Evolutionary conservation across 23 tunicate genomes (phyloP), one percentile per base, ranked within the genome.

Genomic region (Diplosoma virens): DNA sequence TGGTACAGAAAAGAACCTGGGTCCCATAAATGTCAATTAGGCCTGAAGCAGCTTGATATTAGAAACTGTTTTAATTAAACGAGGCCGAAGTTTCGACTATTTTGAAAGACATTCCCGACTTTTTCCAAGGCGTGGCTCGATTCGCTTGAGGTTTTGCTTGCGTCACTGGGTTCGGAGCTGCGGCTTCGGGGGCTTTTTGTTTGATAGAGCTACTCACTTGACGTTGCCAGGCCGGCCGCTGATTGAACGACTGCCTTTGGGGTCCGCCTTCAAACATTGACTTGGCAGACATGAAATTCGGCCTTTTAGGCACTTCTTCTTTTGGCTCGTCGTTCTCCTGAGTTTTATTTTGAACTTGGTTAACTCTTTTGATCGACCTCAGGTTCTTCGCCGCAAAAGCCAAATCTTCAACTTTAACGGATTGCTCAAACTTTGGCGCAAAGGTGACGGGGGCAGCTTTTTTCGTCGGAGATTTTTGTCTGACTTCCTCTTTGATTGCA

Each of bases 1-100:
- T n/a, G n/a, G n/a, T n/a, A n/a, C n/a, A n/a, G n/a, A n/a, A n/a
- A n/a, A n/a, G n/a, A n/a, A n/a, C n/a, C n/a, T n/a, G n/a, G n/a
- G n/a, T n/a, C n/a, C n/a, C n/a, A n/a, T n/a, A n/a, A n/a, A n/a
- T n/a, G n/a, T n/a, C n/a, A n/a, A n/a, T n/a, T n/a, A n/a, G n/a
- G n/a, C n/a, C n/a, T n/a, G n/a, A n/a, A n/a, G n/a, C n/a, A n/a
- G n/a, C n/a, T n/a, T n/a, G n/a, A n/a, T n/a, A 41, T 14, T 7
- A 41, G 14, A 41, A 41, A 41, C 64, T 65, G 71, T 11, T 9
- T 80, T 56, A 80, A 9, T 68, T 50, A 48, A 80, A 80, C 21
- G 31, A 34, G 25, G 77, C 66, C 22, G 84, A 87, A 14, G 93
- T 79, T 66, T 87, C 93, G 32, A 87, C 75, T 30, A 87, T 87